Evolutionary conservation across 2,888 invertebrate genomes (phyloP).

Genomic region (Cotesia congregata): DNA sequence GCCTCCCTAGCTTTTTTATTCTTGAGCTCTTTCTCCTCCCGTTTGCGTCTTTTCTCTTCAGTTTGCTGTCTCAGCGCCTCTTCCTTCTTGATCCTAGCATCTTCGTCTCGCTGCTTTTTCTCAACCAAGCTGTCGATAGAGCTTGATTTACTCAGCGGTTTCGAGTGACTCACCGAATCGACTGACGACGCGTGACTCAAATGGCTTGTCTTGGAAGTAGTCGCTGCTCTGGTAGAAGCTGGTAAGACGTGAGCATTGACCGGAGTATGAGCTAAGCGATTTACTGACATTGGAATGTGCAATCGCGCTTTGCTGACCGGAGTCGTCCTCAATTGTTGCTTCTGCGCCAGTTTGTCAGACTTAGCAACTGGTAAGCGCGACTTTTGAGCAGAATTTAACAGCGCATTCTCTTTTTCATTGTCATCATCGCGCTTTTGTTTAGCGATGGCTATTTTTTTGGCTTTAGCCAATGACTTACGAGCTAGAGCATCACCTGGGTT

Average conservation of each 20-base stretch:
- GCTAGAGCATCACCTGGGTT: slow-evolving; percentile 56
- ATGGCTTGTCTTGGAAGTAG: slow-evolving; percentile 53
- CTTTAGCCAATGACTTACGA: slow-evolving; percentile 62
- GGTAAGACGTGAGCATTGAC: slow-evolving; percentile 50
- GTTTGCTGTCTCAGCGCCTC: slow-evolving; percentile 74
- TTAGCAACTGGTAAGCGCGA: slow-evolving; percentile 37
- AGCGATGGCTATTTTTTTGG: slow-evolving; percentile 61
- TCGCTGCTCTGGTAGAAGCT: slow-evolving; percentile 63
- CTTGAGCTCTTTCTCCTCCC: slow-evolving; percentile 75
- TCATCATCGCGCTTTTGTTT: slow-evolving; percentile 57
- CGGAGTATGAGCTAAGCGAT: slow-evolving; percentile 60
- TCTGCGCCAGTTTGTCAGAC: slow-evolving; percentile 51
- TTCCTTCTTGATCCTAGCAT: slow-evolving; percentile 75
- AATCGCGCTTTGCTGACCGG: slow-evolving; percentile 59
- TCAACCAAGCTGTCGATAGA: slow-evolving; percentile 61
- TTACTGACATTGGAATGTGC: slow-evolving; percentile 58
- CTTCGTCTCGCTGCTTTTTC: slow-evolving; percentile 70
- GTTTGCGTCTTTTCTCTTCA: slow-evolving; percentile 74
- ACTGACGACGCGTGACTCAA: slow-evolving; percentile 59
- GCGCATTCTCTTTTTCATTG: slow-evolving; percentile 62
- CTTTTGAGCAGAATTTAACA: slow-evolving; percentile 48
- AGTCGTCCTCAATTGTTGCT: slow-evolving; percentile 56
- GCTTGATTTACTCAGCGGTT: slow-evolving; percentile 59
- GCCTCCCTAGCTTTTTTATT: slow-evolving; percentile 72
- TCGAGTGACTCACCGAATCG: slow-evolving; percentile 60